These are phyloP conservation scores for Hemibagrus wyckioides DNA, from an alignment of 2,113 vertebrate genomes.

Conservation along the genomic window DNA sequence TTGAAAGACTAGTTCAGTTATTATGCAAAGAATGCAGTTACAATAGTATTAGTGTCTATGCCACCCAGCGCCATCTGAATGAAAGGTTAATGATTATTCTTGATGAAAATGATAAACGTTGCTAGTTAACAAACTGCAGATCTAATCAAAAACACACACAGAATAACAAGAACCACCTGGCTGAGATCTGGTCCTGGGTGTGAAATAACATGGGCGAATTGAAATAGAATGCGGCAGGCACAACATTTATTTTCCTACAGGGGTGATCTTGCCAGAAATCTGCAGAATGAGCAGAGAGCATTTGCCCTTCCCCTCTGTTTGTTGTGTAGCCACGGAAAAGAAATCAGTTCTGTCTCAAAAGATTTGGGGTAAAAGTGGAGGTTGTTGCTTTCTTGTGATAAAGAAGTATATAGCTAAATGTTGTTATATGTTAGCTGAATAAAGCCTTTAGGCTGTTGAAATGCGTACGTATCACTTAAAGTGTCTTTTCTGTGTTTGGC, in stretches of 20 bases:
- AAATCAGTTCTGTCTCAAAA: conserved; percentile 73
- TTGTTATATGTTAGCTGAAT: conserved; percentile 42
- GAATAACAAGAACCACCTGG: conserved; percentile 78
- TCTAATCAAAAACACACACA: conserved; percentile 76
- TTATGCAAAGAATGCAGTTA: neutral
- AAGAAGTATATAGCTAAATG: conserved; percentile 43
- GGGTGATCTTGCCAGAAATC: conserved; percentile 76
- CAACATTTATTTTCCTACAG: conserved; percentile 76
- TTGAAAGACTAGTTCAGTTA: neutral
- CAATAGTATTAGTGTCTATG: neutral
- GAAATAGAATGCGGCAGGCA: conserved; percentile 77
- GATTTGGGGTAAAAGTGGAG: conserved; percentile 64
- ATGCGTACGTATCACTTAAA: conserved; percentile 36
- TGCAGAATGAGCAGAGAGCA: conserved; percentile 69
- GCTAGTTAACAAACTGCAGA: conserved; percentile 69
- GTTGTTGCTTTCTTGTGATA: conserved; percentile 61
- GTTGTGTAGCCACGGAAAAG: conserved; percentile 71
- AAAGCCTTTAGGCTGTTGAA: conserved; percentile 35
- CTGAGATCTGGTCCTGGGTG: conserved; percentile 75
- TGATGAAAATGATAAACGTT: conserved; percentile 74
- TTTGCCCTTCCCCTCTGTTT: conserved; percentile 72
- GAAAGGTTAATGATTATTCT: conserved; percentile 71
- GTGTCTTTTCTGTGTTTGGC: neutral
- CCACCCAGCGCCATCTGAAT: conserved; percentile 26
- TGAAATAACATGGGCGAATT: conserved; percentile 76